Evolutionary conservation across 2,888 invertebrate genomes (phyloP).

Genomic region (Heliothis peltigera): DNA sequence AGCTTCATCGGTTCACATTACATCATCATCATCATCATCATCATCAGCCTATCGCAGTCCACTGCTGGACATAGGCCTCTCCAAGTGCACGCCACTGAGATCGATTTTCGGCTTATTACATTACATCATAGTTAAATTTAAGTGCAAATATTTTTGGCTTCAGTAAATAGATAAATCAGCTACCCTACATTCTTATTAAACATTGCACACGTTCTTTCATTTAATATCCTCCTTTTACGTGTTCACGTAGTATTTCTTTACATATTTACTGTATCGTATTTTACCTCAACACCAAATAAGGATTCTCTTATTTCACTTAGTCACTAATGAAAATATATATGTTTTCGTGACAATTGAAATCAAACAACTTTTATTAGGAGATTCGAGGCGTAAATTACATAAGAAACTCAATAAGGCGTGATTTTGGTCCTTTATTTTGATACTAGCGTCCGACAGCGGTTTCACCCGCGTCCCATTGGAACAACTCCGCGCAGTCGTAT

Average conservation of each 20-base stretch:
- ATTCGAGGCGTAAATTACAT: background rate
- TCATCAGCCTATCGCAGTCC: no score
- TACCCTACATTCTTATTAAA: conserved; percentile 2
- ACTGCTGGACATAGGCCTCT: no score
- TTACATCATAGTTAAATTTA: no score
- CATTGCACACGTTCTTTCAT: background rate
- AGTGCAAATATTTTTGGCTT: no score
- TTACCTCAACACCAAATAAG: conserved; percentile 8
- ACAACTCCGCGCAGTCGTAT: no score
- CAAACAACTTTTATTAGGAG: conserved; percentile 15
- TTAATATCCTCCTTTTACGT: background rate
- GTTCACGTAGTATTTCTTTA: conserved; percentile 2
- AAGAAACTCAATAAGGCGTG: conserved; percentile 7
- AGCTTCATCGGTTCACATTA: no score
- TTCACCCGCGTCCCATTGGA: no score
- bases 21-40: no score
- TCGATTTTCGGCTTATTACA: no score
- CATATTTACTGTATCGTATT: conserved; percentile 25
- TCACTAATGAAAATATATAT: conserved; percentile 21
- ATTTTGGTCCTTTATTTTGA: conserved; percentile 6
- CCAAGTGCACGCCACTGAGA: no score
- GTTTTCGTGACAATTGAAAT: conserved; percentile 7
- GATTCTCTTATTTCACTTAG: conserved; percentile 11
- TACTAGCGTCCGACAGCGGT: no score
- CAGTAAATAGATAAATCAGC: no score